These are phyloP conservation scores for Sinocyclocheilus maitianheensis DNA, from an alignment of 2,113 vertebrate species.

Conservation along the genomic window DNA sequence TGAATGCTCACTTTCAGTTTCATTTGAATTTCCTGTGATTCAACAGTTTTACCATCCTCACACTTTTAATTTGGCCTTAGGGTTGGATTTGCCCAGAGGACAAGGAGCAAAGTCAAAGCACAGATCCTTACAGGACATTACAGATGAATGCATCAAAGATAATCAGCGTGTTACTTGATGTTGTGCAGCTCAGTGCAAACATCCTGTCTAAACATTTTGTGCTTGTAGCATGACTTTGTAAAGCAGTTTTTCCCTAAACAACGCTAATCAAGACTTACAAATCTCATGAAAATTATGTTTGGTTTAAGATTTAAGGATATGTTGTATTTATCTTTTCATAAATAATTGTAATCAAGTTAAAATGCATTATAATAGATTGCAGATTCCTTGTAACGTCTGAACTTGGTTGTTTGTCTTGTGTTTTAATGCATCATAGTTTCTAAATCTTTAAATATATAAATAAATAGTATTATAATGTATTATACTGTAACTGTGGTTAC, in stretches of 20 bases:
- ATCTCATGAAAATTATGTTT: background rate
- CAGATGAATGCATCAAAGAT: slow-evolving; percentile 14
- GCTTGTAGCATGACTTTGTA: background rate
- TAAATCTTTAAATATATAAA: background rate
- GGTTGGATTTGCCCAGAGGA: background rate
- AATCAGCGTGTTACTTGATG: background rate
- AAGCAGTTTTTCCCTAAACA: background rate
- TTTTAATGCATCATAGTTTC: background rate
- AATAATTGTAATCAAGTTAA: too few relatives aligned
- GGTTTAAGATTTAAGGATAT: background rate
- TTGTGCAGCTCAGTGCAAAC: background rate
- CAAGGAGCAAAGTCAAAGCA: slow-evolving; percentile 13
- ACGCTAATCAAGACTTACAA: background rate
- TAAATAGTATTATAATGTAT: background rate
- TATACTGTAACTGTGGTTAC: background rate
- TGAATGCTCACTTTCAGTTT: background rate
- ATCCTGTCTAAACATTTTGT: background rate
- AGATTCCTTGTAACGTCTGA: background rate
- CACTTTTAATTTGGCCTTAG: background rate
- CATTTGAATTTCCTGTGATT: background rate
- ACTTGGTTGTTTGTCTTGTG: background rate
- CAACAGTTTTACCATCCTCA: background rate
- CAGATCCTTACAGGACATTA: slow-evolving; percentile 6
- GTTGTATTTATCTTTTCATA: background rate
- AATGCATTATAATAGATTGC: background rate